Evolutionary conservation across 2,888 invertebrate species (phyloP), one percentile per base, ranked within the genome.

Genomic region (Drymonia ruficornis): DNA sequence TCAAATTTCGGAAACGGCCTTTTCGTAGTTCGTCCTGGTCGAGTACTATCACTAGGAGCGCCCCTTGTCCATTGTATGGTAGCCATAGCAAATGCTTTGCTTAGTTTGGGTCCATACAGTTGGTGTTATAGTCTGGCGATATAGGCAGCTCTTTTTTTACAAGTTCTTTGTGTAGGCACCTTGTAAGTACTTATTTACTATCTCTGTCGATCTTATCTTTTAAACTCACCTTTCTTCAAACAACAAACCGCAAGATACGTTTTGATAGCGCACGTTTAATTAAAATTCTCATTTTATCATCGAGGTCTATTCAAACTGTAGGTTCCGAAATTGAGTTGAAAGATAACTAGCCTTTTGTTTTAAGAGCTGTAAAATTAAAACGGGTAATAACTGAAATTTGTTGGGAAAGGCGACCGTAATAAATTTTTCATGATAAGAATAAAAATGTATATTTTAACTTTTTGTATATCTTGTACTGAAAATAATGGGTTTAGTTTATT

Each of bases 331-430:
- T 64, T 55, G 46, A 56, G 54, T 61, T 52, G 31, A 50, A 46
- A 36, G n/a, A 36, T 36, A n/a, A 36, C 36, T 42, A 55, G 44
- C 52, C 47, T 49, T 31, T 31, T 31, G 31, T 31, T 31, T 53
- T 42, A 59, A 16, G 43, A 50, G 52, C 57, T 52, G 45, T 68
- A 49, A 64, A 69, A 56, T 64, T 52, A 45, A 58, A 50, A 52
- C 44, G 31, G n/a, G 40, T 43, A n/a, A 49, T 53, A 47, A 56
- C 66, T 61, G 50, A 56, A 56, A 52, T 61, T 67, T 45, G n/a
- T 43, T 28, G 12, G 28, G 47, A 54, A 53, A 47, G 43, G 23
- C 28, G 15, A 48, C 28, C 18, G 47, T 5, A 47, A 47, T 47
- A 34, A 34, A 47, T 31, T 34, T 16, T 47, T 15, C 46, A 44